Conservation (phyloP, 2,113 vertebrate species). For the Tychaedon coryphoeus region DNA sequence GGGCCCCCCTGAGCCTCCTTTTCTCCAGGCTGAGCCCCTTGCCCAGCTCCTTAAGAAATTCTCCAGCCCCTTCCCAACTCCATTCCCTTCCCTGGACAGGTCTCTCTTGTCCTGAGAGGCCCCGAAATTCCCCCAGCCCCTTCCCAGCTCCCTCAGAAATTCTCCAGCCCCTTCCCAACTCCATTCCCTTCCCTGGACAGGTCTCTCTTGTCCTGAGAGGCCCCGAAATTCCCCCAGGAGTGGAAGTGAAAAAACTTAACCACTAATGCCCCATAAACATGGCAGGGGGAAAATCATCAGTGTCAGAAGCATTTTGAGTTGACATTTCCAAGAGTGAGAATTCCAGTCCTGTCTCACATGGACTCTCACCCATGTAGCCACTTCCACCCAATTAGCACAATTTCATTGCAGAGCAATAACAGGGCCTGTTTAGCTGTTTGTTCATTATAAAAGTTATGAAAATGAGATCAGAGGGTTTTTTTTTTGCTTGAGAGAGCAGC, state of each 20-base stretch:
- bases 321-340: background rate
- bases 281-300: background rate
- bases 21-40: background rate
- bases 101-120: background rate
- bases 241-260: background rate
- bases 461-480: background rate
- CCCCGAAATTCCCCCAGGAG: too few relatives aligned
- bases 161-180: background rate
- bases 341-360: background rate
- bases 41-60: background rate
- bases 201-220: background rate
- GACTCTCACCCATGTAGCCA: background rate
- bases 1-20: background rate
- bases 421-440: background rate
- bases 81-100: fast-evolving
- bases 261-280: fast-evolving
- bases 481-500: background rate
- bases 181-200: fast-evolving
- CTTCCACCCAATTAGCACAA: background rate
- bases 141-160: background rate
- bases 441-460: background rate
- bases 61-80: background rate
- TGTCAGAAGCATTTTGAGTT: background rate
- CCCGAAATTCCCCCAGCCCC: background rate
- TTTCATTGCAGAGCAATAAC: background rate